Percentiles rank a stretch among this genome's conserved stretches.
Evolutionary conservation across 2,113 vertebrate genomes (phyloP).

Genomic region (Fukomys damarensis): DNA sequence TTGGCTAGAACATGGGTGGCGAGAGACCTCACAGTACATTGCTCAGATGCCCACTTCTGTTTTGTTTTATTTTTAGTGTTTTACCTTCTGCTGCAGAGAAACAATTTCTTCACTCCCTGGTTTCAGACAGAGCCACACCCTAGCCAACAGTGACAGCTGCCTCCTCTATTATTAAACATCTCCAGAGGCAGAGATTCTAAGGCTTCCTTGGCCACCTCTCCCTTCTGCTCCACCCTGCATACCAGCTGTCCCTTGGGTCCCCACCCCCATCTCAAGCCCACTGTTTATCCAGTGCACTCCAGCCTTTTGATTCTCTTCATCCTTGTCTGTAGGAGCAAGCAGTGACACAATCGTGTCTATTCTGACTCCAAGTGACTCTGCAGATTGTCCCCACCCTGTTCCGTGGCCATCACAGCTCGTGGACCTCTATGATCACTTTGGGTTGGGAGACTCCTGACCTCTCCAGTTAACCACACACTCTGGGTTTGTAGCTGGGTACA

Average conservation of each 20-base stretch:
- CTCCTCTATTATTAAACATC: constrained; percentile 77
- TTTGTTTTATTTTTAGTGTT: background rate
- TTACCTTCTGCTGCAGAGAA: constrained; percentile 19
- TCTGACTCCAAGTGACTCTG: background rate
- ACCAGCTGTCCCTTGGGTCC: constrained; percentile 60
- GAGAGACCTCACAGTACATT: background rate
- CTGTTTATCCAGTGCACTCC: background rate
- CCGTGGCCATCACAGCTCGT: fast-evolving
- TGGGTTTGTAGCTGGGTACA: background rate
- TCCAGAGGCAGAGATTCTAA: constrained; percentile 46
- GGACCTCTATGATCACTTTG: background rate
- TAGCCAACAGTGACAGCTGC: constrained; percentile 64
- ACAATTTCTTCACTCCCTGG: background rate
- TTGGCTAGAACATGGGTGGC: fast-evolving
- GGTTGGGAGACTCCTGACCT: background rate
- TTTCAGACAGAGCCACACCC: constrained; percentile 47
- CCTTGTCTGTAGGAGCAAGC: background rate
- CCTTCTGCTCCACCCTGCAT: constrained; percentile 17
- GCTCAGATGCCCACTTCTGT: background rate
- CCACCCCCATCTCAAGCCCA: background rate
- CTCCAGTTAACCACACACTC: fast-evolving
- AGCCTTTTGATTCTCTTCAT: background rate
- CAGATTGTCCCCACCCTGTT: too few relatives aligned
- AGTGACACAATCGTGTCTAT: background rate
- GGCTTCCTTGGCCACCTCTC: constrained; percentile 27